These are phyloP conservation scores for Caenorhabditis sp. DNA, from an alignment of 2,888 invertebrate genomes.

Conservation along the genomic window DNA sequence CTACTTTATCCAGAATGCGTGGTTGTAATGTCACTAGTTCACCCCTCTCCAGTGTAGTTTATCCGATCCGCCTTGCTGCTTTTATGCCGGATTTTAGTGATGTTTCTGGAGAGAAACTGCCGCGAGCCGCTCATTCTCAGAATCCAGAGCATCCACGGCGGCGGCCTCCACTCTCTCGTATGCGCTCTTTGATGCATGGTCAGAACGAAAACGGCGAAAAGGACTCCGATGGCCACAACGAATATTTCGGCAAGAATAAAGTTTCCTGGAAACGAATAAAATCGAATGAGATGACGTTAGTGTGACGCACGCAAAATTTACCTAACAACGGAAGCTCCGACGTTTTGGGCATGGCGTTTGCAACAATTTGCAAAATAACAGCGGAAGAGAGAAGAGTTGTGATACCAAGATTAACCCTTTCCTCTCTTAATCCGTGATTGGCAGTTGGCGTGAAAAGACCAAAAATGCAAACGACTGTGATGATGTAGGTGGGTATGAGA, in stretches of 20 bases:
- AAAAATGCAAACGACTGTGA: slow-evolving; percentile 65
- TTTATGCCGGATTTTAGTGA: slow-evolving; percentile 32
- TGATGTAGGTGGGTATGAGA: slow-evolving; percentile 67
- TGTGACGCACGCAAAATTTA: too few relatives aligned
- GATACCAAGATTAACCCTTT: slow-evolving; percentile 67
- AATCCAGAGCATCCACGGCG: slow-evolving; percentile 53
- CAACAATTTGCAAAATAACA: slow-evolving; percentile 70
- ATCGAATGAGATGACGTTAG: too few relatives aligned
- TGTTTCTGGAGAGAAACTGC: slow-evolving; percentile 41
- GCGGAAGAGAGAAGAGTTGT: slow-evolving; percentile 68
- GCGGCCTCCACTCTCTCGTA: slow-evolving; percentile 58
- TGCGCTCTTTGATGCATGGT: slow-evolving; percentile 63
- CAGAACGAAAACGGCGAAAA: slow-evolving; percentile 60
- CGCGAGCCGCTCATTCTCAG: slow-evolving; percentile 52
- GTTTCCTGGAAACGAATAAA: slow-evolving; percentile 64
- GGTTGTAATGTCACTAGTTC: neutral
- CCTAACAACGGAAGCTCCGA: slow-evolving; percentile 60
- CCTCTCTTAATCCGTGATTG: slow-evolving; percentile 65
- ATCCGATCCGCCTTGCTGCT: slow-evolving; percentile 5
- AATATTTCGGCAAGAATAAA: slow-evolving; percentile 72
- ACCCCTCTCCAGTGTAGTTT: slow-evolving; percentile 47
- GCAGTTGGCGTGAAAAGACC: slow-evolving; percentile 67
- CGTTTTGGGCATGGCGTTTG: slow-evolving; percentile 70
- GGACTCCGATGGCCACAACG: slow-evolving; percentile 66
- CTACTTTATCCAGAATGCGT: neutral